Percentiles rank a stretch among this genome's conserved stretches.
Evolutionary conservation across 1,140 invertebrate genomes (phyloP).

Genomic region (Holcopasites calliopsidis): DNA sequence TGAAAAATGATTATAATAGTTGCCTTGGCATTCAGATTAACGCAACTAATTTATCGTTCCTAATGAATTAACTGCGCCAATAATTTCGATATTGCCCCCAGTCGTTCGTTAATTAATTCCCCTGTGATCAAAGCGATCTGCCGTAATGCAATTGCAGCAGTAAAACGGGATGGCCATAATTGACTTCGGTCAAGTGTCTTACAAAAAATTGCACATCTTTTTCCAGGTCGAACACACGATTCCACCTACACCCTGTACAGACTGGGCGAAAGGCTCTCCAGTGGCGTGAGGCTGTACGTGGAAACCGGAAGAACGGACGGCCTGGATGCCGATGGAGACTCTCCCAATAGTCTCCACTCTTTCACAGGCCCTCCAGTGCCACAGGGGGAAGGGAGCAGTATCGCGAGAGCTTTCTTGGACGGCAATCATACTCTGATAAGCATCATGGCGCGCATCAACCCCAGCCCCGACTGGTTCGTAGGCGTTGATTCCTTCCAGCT

Average conservation of each 20-base stretch:
- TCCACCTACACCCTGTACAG: slow-evolving; percentile 89
- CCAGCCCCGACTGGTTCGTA: slow-evolving; percentile 99
- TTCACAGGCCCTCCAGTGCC: slow-evolving; percentile 89
- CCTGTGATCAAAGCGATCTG: neutral
- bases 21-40: neutral
- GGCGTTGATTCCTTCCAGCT: slow-evolving; percentile 96
- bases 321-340: slow-evolving; percentile 82
- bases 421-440: slow-evolving; percentile 94
- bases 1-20: slow-evolving; percentile 17
- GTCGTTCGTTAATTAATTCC: slow-evolving; percentile 15
- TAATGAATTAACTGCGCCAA: neutral
- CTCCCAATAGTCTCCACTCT: slow-evolving; percentile 83
- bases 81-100: neutral
- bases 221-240: slow-evolving; percentile 92
- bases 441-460: slow-evolving; percentile 91
- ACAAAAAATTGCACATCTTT: neutral
- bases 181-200: neutral
- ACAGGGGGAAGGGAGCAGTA: slow-evolving; percentile 88
- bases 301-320: slow-evolving; percentile 88
- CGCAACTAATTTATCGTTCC: neutral
- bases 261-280: slow-evolving; percentile 86
- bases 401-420: slow-evolving; percentile 93
- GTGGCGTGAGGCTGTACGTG: slow-evolving; percentile 89
- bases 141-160: too few relatives aligned
- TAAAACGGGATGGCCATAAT: too few relatives aligned